These are phyloP conservation scores for Euglossa dilemma DNA, from an alignment of 1,140 invertebrate species.

Conservation along the genomic window DNA sequence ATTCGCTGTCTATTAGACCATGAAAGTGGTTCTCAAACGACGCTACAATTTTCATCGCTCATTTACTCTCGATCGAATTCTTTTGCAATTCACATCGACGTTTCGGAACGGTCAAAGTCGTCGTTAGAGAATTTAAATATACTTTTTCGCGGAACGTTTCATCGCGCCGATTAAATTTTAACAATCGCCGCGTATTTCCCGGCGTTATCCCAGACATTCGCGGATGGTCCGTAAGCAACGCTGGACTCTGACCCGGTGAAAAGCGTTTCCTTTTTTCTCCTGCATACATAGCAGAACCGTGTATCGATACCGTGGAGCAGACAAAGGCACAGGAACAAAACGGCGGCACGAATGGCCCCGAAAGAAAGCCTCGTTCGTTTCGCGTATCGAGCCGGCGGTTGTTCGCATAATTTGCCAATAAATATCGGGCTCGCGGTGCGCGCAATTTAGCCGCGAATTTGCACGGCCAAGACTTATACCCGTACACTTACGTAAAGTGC, in stretches of 20 bases:
- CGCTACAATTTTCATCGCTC: too few species aligned
- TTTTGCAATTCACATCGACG: too few species aligned
- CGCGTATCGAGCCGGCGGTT: conserved; percentile 39
- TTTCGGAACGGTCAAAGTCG: too few species aligned
- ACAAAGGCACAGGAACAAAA: conserved; percentile 22
- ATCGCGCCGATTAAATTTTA: too few species aligned
- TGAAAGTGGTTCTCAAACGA: too few species aligned
- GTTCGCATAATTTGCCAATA: conserved; percentile 62
- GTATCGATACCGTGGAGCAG: conserved; percentile 27
- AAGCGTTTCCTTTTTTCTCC: background rate
- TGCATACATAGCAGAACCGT: too few species aligned
- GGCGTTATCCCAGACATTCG: background rate
- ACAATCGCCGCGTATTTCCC: too few species aligned
- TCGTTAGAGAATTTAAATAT: too few species aligned
- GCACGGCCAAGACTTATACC: conserved; percentile 49
- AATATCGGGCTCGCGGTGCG: conserved; percentile 42
- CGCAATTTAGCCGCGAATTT: conserved; percentile 61
- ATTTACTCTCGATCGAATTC: too few species aligned
- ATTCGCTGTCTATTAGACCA: too few species aligned
- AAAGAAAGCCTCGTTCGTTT: conserved; percentile 23
- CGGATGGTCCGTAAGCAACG: background rate
- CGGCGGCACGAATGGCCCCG: conserved; percentile 39
- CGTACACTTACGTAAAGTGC: conserved; percentile 52
- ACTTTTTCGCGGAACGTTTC: too few species aligned
- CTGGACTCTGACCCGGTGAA: too few species aligned